Conservation (phyloP, 2,113 vertebrate species). For the Desmodus rotundus region DNA sequence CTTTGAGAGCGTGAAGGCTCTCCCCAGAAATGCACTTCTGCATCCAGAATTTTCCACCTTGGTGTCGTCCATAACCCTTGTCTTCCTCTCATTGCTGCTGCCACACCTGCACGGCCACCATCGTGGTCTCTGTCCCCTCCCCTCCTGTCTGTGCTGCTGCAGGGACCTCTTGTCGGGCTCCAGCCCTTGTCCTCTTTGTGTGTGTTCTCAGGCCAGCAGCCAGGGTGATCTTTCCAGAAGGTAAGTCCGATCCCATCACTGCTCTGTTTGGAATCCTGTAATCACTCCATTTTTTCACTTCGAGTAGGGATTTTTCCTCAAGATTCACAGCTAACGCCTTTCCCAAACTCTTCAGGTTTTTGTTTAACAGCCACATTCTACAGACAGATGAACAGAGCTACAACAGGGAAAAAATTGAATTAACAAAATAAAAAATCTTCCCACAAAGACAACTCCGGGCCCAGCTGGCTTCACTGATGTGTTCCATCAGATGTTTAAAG, state of each 20-base stretch:
- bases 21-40: neutral
- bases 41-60: neutral
- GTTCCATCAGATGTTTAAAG: neutral
- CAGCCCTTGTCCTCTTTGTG: neutral
- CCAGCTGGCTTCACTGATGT: neutral
- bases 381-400: neutral
- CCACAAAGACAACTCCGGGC: neutral
- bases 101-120: neutral
- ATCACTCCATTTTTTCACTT: neutral
- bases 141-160: neutral
- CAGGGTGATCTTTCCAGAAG: neutral
- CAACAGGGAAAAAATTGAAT: conserved; percentile 12
- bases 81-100: neutral
- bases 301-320: neutral
- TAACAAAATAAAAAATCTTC: neutral
- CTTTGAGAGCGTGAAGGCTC: neutral
- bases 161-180: neutral
- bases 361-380: neutral
- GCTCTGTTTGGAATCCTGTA: neutral
- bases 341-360: neutral
- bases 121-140: too few species aligned
- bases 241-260: neutral
- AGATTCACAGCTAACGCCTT: neutral
- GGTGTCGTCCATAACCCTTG: neutral
- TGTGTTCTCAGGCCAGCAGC: neutral